Conservation (phyloP, 2,797 vertebrate genomes). For the Chaetophractus vellerosus region DNA sequence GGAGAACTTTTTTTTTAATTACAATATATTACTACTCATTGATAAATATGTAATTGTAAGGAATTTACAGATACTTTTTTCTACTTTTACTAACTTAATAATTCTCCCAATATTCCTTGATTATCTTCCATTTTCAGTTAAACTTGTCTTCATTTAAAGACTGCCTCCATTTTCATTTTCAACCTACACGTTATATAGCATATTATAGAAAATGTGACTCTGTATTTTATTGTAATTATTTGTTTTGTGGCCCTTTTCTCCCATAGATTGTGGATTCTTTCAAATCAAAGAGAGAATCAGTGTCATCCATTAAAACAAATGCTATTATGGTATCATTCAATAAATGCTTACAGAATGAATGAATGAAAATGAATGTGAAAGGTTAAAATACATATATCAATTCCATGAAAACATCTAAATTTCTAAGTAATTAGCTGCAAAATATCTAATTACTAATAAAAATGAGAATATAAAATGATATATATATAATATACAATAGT, state of each 20-base stretch:
- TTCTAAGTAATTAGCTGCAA: conserved; percentile 7
- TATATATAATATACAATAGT: background rate
- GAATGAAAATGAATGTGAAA: background rate
- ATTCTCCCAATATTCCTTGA: background rate
- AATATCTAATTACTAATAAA: conserved; percentile 24
- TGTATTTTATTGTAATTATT: background rate
- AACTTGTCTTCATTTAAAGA: background rate
- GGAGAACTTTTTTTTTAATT: background rate
- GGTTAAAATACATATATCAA: background rate
- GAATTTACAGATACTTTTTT: background rate
- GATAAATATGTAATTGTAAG: background rate
- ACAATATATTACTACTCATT: background rate
- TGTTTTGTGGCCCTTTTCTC: background rate
- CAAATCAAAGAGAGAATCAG: no score
- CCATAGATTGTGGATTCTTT: background rate
- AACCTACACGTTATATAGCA: background rate
- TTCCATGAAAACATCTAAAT: background rate
- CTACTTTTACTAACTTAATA: background rate
- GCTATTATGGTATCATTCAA: background rate
- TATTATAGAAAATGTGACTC: background rate
- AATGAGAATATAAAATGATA: conserved; percentile 36
- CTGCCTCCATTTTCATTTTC: background rate
- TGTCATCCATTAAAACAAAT: background rate
- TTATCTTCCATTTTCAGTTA: background rate
- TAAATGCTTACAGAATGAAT: background rate